Base-by-base conservation (phyloP, 1,140 invertebrate genomes). In the Cylas formicarius region DNA sequence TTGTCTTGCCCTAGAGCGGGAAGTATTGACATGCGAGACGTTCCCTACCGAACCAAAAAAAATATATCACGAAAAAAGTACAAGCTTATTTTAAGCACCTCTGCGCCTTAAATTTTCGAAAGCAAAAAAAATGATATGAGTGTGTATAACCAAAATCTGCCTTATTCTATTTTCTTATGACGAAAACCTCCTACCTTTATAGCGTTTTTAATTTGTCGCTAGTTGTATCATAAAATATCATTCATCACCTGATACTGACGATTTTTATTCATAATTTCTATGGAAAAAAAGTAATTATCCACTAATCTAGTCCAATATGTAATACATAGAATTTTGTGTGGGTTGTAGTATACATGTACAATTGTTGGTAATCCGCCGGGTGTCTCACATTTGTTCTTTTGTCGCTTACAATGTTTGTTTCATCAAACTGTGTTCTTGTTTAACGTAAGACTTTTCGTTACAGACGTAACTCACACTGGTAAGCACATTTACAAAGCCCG, bases 21-120 rank as follows among this genome's bases (percentile, higher is more conserved):
- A n/a, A n/a, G n/a, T n/a, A n/a, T n/a, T n/a, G n/a, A n/a, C n/a
- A n/a, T n/a, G 34, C 21, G 33, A 44, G 44, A 50, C 55, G 53
- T 58, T 34, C 9, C n/a, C 26, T 19, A 23, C 17, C 45, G 22
- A 4, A 18, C 13, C 60, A 57, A 42, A 48, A 46, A 46, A 34
- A 46, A 40, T 38, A 66, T 76, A 75, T 76, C 75, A 77, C 69
- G 70, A 74, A 75, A 76, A 76, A 76, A 78, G 75, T 78, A 78
- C 75, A 78, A 78, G 75, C 75, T 77, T 77, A 75, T 74, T 78
- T 75, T 72, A 77, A 77, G 75, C 75, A 78, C 75, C 75, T 78
- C 75, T 74, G 75, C 75, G 75, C 75, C 75, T 78, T 78, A 78
- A 76, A 75, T 75, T 59, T 61, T 62, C 55, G 56, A 62, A 42